phyloP scores from a whole-genome alignment of 2,888 invertebrate genomes.

The Eudasyphora cyanicolor region DNA sequence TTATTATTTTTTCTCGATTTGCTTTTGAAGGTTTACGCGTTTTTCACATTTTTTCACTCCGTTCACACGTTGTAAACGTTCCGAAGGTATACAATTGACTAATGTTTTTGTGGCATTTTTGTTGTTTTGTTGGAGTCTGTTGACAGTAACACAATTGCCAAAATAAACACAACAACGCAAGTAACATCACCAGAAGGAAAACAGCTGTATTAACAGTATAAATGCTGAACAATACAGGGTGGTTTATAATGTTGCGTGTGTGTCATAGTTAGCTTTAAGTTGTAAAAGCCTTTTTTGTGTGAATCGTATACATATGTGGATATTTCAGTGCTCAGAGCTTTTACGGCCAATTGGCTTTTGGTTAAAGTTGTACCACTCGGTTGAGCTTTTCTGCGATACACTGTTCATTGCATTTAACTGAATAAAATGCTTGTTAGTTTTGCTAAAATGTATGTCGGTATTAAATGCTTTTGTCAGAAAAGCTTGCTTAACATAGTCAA shows the following conservation, averaged over 20 bases:
- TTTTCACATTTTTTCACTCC: slow-evolving; percentile 9
- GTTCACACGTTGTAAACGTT: slow-evolving; percentile 50
- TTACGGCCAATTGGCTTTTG: neutral
- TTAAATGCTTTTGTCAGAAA: no score
- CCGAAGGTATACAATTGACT: slow-evolving; percentile 60
- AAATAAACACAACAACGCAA: slow-evolving; percentile 12
- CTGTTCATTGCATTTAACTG: no score
- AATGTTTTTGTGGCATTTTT: slow-evolving; percentile 34
- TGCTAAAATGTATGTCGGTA: no score
- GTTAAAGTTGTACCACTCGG: neutral
- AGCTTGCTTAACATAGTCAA: no score
- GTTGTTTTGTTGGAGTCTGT: slow-evolving; percentile 32
- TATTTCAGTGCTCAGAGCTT: neutral
- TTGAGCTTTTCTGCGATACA: no score
- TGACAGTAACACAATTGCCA: slow-evolving; percentile 29
- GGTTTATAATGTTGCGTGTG: slow-evolving; percentile 27
- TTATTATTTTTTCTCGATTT: slow-evolving; percentile 7
- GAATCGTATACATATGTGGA: neutral
- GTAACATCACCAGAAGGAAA: neutral
- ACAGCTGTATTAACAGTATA: neutral
- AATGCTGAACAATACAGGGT: slow-evolving; percentile 27
- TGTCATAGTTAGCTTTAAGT: neutral
- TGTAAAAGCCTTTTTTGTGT: neutral
- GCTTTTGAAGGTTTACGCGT: neutral
- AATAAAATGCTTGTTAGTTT: no score